These are phyloP conservation scores for Hymenopus coronatus DNA, from an alignment of 2,888 invertebrate genomes.

Conservation along the genomic window DNA sequence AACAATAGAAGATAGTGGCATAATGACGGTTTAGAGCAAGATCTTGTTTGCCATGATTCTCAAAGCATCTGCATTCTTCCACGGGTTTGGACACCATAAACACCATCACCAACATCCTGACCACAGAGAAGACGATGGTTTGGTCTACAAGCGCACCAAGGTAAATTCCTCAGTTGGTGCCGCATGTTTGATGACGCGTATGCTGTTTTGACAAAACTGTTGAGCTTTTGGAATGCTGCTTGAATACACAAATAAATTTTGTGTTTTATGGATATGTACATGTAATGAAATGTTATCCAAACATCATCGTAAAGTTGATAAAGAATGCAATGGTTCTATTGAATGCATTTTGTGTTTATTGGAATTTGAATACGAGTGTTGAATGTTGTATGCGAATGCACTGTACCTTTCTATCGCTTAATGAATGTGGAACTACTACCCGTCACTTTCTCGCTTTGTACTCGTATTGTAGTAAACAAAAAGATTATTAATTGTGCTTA, in stretches of 20 bases:
- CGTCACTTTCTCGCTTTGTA: background rate
- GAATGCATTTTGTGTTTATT: background rate
- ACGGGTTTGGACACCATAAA: background rate
- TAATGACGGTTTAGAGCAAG: background rate
- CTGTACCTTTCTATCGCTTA: background rate
- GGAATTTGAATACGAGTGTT: background rate
- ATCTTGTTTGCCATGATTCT: slow-evolving; percentile 3
- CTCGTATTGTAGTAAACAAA: background rate
- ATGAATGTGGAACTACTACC: background rate
- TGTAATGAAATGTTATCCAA: background rate
- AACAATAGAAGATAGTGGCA: background rate
- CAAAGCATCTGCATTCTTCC: slow-evolving; percentile 23
- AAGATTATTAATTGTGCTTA: background rate
- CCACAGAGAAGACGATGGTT: background rate
- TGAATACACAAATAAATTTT: background rate
- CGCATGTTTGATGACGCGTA: background rate
- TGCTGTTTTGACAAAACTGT: background rate
- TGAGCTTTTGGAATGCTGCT: background rate
- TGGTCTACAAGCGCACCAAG: background rate
- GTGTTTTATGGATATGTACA: no score
- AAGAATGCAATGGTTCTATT: background rate
- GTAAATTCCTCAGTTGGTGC: background rate
- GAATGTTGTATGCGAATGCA: background rate
- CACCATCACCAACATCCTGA: background rate
- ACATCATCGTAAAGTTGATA: background rate